A percentile compares a stretch with the other conserved stretches of the same genome.
Conservation (phyloP, 35 echinoderm and acorn worm genomes). For the Strongylocentrotus purpuratus region DNA sequence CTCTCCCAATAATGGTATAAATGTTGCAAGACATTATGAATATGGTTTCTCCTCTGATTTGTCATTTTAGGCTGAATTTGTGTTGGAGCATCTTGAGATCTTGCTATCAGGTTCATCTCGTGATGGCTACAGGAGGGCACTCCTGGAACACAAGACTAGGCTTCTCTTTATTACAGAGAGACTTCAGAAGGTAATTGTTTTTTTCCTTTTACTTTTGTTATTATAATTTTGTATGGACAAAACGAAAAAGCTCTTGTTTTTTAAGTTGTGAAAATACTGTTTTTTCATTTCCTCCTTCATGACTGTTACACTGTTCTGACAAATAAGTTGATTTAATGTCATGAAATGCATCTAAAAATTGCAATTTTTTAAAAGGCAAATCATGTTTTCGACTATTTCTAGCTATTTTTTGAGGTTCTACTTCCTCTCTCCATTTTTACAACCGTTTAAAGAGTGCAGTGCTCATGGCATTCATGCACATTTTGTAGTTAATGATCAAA, state of each 20-base stretch:
- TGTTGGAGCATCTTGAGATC: constrained; percentile 36
- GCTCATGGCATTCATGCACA: neutral
- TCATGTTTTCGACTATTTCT: too few species aligned
- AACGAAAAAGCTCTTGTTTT: neutral
- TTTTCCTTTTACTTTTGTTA: neutral
- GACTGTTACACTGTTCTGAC: neutral
- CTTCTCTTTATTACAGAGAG: constrained; percentile 27
- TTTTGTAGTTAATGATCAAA: neutral
- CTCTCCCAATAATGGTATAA: neutral
- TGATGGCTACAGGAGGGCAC: neutral
- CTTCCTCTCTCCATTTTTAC: too few species aligned
- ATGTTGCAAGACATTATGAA: neutral
- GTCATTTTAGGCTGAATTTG: constrained; percentile 22
- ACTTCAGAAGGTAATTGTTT: constrained; percentile 37
- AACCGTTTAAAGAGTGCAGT: too few species aligned
- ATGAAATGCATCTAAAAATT: neutral
- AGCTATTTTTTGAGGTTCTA: too few species aligned
- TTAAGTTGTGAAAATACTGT: neutral
- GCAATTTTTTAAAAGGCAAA: too few species aligned
- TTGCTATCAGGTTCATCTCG: neutral
- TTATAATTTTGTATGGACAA: neutral
- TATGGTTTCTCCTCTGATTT: neutral
- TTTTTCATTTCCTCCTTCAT: neutral
- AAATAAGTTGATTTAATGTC: neutral
- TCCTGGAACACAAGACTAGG: neutral